Evolutionary conservation across 2,797 vertebrate species (phyloP).

Genomic region (Oreortyx pictus): DNA sequence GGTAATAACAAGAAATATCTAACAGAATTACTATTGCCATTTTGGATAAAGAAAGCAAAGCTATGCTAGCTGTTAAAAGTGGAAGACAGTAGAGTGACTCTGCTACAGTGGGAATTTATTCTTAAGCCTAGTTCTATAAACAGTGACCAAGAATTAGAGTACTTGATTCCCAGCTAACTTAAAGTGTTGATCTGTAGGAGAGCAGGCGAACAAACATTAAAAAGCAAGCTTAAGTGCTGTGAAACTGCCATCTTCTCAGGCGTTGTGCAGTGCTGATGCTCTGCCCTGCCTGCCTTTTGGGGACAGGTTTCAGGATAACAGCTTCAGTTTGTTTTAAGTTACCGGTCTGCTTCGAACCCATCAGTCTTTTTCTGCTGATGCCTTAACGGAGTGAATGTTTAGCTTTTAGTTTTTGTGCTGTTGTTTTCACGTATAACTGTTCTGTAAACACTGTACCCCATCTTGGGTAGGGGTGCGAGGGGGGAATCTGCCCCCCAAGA

Average conservation of each 20-base stretch:
- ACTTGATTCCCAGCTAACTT: not conserved
- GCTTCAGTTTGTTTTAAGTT: not conserved
- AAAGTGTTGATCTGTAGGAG: not conserved
- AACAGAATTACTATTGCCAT: not conserved
- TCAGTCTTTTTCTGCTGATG: too few relatives aligned
- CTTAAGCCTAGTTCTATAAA: not conserved
- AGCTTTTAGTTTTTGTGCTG: not conserved
- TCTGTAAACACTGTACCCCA: not conserved
- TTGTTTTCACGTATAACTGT: not conserved
- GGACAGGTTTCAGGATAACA: not conserved
- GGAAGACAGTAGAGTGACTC: not conserved
- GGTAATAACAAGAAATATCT: not conserved
- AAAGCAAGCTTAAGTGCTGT: accelerated
- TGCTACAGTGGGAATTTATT: not conserved
- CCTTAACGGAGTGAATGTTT: too few relatives aligned
- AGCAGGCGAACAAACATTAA: not conserved
- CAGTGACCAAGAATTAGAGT: not conserved
- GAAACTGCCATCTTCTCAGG: not conserved
- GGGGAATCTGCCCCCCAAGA: too few relatives aligned
- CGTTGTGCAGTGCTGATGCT: not conserved
- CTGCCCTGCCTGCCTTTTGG: not conserved
- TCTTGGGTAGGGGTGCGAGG: not conserved
- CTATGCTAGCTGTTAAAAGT: not conserved
- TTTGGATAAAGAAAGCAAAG: not conserved
- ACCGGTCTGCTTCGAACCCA: not conserved